phyloP scores from a whole-genome alignment of 1,140 invertebrate genomes.

The Drosophila nigromelanica region DNA sequence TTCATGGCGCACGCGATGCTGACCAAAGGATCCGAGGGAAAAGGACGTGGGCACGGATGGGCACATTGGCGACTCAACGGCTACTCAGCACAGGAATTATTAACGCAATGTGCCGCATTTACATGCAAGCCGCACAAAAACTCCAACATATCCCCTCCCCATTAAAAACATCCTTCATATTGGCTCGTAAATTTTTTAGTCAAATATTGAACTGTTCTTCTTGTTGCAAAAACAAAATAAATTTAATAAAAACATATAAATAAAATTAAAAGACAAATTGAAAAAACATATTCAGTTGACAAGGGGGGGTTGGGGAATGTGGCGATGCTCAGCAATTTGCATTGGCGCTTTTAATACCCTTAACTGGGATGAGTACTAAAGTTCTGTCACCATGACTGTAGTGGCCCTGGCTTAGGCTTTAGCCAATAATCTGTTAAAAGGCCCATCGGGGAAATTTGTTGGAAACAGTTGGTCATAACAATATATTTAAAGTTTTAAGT shows the following conservation, averaged over 20 bases:
- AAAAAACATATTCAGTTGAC: slow-evolving; percentile 20
- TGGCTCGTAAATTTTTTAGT: slow-evolving; percentile 59
- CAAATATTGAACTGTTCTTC: slow-evolving; percentile 57
- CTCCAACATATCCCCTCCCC: background rate
- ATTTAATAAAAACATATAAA: slow-evolving; percentile 3
- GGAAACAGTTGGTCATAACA: background rate
- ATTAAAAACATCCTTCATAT: background rate
- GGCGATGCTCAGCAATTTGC: slow-evolving; percentile 5
- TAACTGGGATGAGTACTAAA: background rate
- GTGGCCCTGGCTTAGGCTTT: background rate
- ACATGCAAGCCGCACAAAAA: slow-evolving; percentile 22
- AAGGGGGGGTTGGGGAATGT: background rate
- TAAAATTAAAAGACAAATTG: slow-evolving; percentile 17
- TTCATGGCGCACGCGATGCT: slow-evolving; percentile 42
- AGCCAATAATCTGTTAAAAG: slow-evolving; percentile 6
- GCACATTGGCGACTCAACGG: slow-evolving; percentile 54
- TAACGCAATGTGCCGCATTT: slow-evolving; percentile 59
- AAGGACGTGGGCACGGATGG: background rate
- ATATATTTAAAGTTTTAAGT: no score
- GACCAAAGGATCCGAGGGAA: slow-evolving; percentile 3
- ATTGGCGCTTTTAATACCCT: slow-evolving; percentile 7
- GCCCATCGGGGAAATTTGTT: background rate
- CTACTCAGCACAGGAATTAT: slow-evolving; percentile 66
- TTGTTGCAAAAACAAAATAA: slow-evolving; percentile 11
- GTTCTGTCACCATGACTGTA: background rate